Evolutionary conservation across 2,113 vertebrate species (phyloP).

Genomic region (Acrocephalus arundinaceus): DNA sequence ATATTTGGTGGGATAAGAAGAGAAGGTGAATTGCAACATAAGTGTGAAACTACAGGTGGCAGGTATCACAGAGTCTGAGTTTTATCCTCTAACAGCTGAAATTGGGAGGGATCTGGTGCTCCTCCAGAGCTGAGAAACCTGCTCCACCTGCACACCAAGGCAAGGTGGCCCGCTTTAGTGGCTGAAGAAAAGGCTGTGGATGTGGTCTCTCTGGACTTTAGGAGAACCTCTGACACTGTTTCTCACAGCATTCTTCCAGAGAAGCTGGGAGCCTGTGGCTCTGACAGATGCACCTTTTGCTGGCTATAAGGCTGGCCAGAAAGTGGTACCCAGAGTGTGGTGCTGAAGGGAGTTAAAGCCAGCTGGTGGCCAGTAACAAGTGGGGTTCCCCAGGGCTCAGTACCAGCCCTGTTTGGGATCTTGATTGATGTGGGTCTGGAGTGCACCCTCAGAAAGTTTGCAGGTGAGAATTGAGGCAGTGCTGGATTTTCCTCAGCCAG

Average conservation of each 20-base stretch:
- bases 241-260: not conserved
- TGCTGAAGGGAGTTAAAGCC: too few relatives aligned
- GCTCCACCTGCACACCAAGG: not conserved
- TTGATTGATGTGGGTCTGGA: rapidly evolving
- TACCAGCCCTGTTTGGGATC: not conserved
- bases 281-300: not conserved
- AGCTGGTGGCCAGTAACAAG: not conserved
- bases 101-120: not conserved
- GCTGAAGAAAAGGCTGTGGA: not conserved
- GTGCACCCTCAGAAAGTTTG: not conserved
- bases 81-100: not conserved
- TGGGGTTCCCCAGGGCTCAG: not conserved
- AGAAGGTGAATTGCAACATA: not conserved
- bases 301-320: too few relatives aligned
- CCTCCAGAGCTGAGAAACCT: not conserved
- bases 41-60: not conserved
- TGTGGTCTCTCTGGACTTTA: rapidly evolving
- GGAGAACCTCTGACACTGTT: not conserved
- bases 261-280: not conserved
- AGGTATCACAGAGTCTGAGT: not conserved
- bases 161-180: not conserved
- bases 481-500: too few relatives aligned
- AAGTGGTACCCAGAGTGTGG: too few relatives aligned
- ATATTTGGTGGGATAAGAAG: not conserved
- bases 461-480: not conserved